Base-by-base conservation (phyloP, 2,797 vertebrate species). In the Onychomys torridus region DNA sequence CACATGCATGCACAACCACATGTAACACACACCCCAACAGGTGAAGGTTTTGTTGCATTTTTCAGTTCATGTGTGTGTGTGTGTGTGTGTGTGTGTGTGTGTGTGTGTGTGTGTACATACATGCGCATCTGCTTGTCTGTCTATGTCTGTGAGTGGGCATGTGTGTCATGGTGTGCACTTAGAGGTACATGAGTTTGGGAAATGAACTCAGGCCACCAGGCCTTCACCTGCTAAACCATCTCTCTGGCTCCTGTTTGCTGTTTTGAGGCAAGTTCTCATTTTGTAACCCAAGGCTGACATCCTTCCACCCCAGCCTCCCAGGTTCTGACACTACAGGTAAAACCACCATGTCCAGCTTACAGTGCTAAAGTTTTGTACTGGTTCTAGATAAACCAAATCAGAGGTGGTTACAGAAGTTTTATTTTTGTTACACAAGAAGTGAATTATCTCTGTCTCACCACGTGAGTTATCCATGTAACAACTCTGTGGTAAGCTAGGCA, bases 371-470 rank as follows among this genome's bases (percentile, higher is more conserved):
- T 65, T 96, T 96, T 96, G 82, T 37, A 6, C 59, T 89, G 40
- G 86, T 71, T 40, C 12, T 79, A 21, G n/a, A 27, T 9, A 93
- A 92, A 59, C 2, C 59, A 90, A 93, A 93, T 57, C 40, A 87
- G 75, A 93, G 69, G 57, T 73, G 17, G 76, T 96, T 82, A 43
- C 59, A 94, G 43, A 87, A 59, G 12, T 94, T 91, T 91, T 91
- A 94, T 94, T 97, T 57, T 59, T 69, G 96, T 79, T 96, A 71
- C 94, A 88, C 81, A 43, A 89, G 92, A 83, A 43, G 25, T 92
- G 27, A 81, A 73, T 92, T 43, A 73, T 75, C n/a, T 94, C 29
- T 87, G 10, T 86, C 46, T 94, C 5, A 49, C 61, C 12, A 16
- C 8, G 46, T 77, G 49, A 92, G 5, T 85, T 88, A 92, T 46